Percentiles rank a stretch among this genome's conserved stretches.
phyloP scores from a whole-genome alignment of 2,888 invertebrate genomes.

The Philopedon plagiatum region DNA sequence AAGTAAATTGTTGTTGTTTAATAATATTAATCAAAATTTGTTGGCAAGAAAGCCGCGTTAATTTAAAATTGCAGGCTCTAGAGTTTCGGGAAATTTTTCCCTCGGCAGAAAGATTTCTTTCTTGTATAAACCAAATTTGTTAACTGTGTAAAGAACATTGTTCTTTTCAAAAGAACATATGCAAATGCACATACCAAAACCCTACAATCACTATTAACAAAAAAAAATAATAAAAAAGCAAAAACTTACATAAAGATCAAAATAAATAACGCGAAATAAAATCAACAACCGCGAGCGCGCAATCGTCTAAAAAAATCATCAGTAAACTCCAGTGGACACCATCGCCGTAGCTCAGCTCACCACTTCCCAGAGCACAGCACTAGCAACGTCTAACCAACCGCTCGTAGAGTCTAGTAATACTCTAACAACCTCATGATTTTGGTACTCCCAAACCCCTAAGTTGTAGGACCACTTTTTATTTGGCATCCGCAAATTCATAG shows the following conservation, averaged over 20 bases:
- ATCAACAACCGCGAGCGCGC: slow-evolving; percentile 10
- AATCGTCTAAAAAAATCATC: slow-evolving; percentile 4
- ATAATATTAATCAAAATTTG: too few species aligned
- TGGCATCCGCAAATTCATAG: slow-evolving; percentile 75
- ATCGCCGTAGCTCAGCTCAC: slow-evolving; percentile 59
- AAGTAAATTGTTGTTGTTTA: too few species aligned
- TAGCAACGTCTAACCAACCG: slow-evolving; percentile 65
- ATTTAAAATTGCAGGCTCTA: too few species aligned
- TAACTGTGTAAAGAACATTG: too few species aligned
- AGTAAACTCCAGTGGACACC: slow-evolving; percentile 49
- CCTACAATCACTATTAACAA: background rate
- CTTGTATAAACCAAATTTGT: too few species aligned
- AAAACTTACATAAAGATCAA: slow-evolving; percentile 14
- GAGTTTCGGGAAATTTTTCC: too few species aligned
- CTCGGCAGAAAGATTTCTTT: too few species aligned
- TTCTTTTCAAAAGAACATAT: too few species aligned
- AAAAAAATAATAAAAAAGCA: background rate
- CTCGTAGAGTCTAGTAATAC: slow-evolving; percentile 68
- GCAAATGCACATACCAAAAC: background rate
- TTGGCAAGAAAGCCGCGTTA: too few species aligned
- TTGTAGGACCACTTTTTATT: slow-evolving; percentile 77
- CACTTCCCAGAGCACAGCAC: slow-evolving; percentile 49
- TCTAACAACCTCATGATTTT: slow-evolving; percentile 65
- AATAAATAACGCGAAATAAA: background rate
- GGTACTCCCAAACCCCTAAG: slow-evolving; percentile 69